Evolutionary conservation across 2,113 vertebrate genomes (phyloP), one percentile per base, ranked within the genome.

Genomic region (Trochalopteron elliotii): DNA sequence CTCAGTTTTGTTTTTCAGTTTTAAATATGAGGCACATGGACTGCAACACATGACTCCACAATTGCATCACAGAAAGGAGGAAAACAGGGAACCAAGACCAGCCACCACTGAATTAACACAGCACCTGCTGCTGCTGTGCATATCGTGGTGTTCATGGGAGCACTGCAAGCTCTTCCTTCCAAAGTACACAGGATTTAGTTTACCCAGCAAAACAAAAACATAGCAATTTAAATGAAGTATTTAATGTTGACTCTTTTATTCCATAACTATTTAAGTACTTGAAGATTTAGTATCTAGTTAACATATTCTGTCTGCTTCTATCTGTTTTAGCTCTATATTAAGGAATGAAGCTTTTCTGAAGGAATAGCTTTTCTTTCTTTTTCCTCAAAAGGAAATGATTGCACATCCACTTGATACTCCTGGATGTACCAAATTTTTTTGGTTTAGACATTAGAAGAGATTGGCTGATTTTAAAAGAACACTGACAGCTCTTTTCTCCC

Each of bases 91-190:
- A 67, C 39, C n/a, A n/a, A 67, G 72, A 40, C 4, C 18, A 55
- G 64, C 21, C 0, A 0, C 21, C 52, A 27, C 0, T 15, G 31
- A 64, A 20, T 11, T 23, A n/a, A 39, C 0, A 1, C 59, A 69
- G 45, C 8, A 1, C 42, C 15, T 39, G 31, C 30, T 15, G 3
- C 63, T 33, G 22, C 2, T 1, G 23, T 17, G 24, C 1, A 0
- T 21, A 22, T 10, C 0, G 0, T 35, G 28, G 59, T 39, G 18
- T 2, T 61, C 49, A 35, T 5, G 20, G 65, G 68, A 83, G 37
- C 39, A 28, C 1, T 14, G 30, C 33, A 47, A 87, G 44, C 0
- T 15, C 35, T 67, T 74, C 30, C 39, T 75, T 87, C 44, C 81
- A 68, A 94, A 91, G 65, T 12, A 75, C 30, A 28, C 39, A 42